Conservation (phyloP, 2,113 vertebrate species). For the Panurus biarmicus region DNA sequence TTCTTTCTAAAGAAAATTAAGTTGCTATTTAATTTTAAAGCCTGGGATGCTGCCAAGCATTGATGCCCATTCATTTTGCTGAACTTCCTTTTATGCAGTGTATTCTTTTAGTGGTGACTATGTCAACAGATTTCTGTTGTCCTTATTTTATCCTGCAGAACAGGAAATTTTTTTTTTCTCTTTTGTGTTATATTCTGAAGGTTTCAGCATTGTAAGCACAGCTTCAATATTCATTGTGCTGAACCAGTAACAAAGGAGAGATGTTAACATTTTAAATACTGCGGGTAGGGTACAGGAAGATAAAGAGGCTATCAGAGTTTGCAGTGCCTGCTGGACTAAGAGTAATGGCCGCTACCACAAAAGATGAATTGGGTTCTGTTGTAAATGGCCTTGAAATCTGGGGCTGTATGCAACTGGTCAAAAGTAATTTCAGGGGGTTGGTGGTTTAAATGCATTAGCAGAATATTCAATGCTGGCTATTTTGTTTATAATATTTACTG, state of each 20-base stretch:
- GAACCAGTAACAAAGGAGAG: neutral
- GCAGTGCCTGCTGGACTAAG: neutral
- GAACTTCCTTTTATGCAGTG: neutral
- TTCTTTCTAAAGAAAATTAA: neutral
- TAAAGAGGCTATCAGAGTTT: neutral
- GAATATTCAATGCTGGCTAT: neutral
- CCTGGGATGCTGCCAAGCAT: neutral
- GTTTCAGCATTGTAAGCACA: neutral
- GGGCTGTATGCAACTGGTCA: neutral
- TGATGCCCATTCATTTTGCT: neutral
- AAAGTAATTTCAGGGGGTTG: conserved; percentile 48
- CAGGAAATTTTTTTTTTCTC: neutral
- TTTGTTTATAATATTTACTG: conserved; percentile 56
- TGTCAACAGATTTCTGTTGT: conserved; percentile 11
- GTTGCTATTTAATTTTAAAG: neutral
- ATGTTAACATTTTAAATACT: neutral
- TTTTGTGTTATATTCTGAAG: neutral
- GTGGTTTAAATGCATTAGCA: conserved; percentile 18
- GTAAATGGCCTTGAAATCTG: neutral
- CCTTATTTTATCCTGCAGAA: neutral
- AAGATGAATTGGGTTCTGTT: neutral
- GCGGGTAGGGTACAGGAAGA: neutral
- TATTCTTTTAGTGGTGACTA: neutral
- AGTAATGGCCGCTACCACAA: neutral
- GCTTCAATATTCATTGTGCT: neutral